These are phyloP conservation scores for Helleia helle DNA, from an alignment of 2,888 invertebrate species.

Conservation along the genomic window DNA sequence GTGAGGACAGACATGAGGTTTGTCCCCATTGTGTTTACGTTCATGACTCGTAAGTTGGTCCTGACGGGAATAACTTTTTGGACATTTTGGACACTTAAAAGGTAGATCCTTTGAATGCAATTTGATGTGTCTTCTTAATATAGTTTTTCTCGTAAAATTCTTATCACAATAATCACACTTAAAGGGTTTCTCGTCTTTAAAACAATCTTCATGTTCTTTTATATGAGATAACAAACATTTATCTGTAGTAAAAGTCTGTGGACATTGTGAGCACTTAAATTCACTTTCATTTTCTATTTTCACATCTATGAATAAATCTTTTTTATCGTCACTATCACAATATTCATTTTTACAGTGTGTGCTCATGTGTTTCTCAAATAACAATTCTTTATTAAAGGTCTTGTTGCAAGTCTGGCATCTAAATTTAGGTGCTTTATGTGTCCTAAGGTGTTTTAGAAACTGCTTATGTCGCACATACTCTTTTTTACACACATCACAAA, in stretches of 20 bases:
- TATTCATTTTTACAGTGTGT: slow-evolving; percentile 28
- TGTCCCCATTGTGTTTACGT: slow-evolving; percentile 71
- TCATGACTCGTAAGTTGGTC: slow-evolving; percentile 74
- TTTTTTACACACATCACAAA: slow-evolving; percentile 62
- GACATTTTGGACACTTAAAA: slow-evolving; percentile 70
- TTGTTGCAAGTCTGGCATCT: slow-evolving; percentile 42
- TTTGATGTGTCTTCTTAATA: slow-evolving; percentile 63
- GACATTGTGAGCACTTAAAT: slow-evolving; percentile 65
- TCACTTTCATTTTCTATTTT: slow-evolving; percentile 30
- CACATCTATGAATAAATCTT: slow-evolving; percentile 13
- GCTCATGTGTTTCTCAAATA: slow-evolving; percentile 42
- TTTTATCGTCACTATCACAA: background rate
- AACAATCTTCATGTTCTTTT: slow-evolving; percentile 41
- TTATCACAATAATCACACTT: slow-evolving; percentile 65
- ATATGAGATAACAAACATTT: slow-evolving; percentile 58
- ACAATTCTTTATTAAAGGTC: slow-evolving; percentile 32
- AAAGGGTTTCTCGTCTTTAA: slow-evolving; percentile 32
- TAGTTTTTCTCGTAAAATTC: slow-evolving; percentile 44
- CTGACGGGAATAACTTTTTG: slow-evolving; percentile 70
- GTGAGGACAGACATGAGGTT: slow-evolving; percentile 72
- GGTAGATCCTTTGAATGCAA: slow-evolving; percentile 68
- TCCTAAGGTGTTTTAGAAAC: slow-evolving; percentile 56
- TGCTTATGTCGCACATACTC: slow-evolving; percentile 54
- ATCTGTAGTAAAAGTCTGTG: slow-evolving; percentile 62
- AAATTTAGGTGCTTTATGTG: slow-evolving; percentile 35